Evolutionary conservation across 2,797 vertebrate species (phyloP).

Genomic region (Sebastes miniatus): DNA sequence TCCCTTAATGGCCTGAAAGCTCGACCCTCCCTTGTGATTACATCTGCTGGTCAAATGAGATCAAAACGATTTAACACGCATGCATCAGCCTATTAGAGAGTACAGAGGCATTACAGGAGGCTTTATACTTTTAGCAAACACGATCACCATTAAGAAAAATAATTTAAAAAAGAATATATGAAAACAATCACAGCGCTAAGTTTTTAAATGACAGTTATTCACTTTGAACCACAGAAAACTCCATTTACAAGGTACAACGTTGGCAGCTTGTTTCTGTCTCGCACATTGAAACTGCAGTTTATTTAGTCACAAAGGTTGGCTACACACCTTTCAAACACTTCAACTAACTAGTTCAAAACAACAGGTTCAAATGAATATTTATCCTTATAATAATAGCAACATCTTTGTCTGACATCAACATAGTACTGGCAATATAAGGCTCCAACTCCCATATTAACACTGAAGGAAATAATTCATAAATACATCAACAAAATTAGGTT

Average conservation of each 20-base stretch:
- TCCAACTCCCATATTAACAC: slow-evolving; percentile 36
- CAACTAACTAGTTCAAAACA: slow-evolving; percentile 51
- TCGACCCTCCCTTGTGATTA: slow-evolving; percentile 3
- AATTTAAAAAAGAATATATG: background rate
- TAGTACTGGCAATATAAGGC: slow-evolving; percentile 68
- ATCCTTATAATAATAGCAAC: slow-evolving; percentile 45
- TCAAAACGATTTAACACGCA: slow-evolving; percentile 36
- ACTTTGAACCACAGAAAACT: slow-evolving; percentile 62
- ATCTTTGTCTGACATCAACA: slow-evolving; percentile 71
- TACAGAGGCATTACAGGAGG: slow-evolving; percentile 49
- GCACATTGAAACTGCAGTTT: slow-evolving; percentile 55
- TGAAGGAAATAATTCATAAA: slow-evolving; percentile 17
- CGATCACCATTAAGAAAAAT: slow-evolving; percentile 41
- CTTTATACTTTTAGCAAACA: slow-evolving; percentile 52
- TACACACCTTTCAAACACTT: slow-evolving; percentile 60
- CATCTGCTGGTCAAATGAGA: slow-evolving; percentile 32
- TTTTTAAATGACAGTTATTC: slow-evolving; percentile 50
- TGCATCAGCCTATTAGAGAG: slow-evolving; percentile 53
- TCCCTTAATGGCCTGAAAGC: slow-evolving; percentile 28
- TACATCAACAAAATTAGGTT: background rate
- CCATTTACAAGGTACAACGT: slow-evolving; percentile 50
- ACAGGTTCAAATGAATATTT: slow-evolving; percentile 42
- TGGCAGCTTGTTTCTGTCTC: slow-evolving; percentile 48
- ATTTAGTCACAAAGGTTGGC: slow-evolving; percentile 57
- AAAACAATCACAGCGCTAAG: slow-evolving; percentile 46